Base-by-base conservation (phyloP, 2,888 invertebrate species). In the Galeopsomyia nigrocyanea region DNA sequence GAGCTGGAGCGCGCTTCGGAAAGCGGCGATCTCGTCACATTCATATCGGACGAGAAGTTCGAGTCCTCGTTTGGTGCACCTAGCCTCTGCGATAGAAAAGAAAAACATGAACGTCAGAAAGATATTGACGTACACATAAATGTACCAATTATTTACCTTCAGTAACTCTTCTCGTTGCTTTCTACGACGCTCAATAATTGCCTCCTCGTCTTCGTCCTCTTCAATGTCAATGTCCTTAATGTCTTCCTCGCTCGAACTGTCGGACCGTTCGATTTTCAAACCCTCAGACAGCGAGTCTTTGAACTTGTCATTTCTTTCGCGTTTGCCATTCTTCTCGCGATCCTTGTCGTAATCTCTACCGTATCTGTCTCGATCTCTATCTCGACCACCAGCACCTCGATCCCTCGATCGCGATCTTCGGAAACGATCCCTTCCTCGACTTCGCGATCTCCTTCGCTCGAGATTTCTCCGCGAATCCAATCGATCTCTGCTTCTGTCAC, bases 151-250 rank as follows among this genome's bases (percentile, higher is more conserved):
- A 63, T 47, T 17, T 17, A 95, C 95, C 90, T 94, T 94, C 71
- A 97, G 83, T 7, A 98, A 88, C 83, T 94, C 95, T 86, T 97
- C 96, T 53, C 98, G 89, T 82, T 96, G 93, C 82, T 94, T 94
- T 75, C 98, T 90, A 78, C 96, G 89, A 82, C 91, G 91, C 84
- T 97, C 95, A 83, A 98, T 98, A 79, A 97, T 95, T 79, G 93
- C 93, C 84, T 98, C 96, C 82, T 98, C 98, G 80, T 96, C 95
- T 77, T 95, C 95, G 76, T 95, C 95, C 74, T 96, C 95, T 74
- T 93, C 92, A 68, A 95, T 92, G 79, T 94, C 92, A 71, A 93
- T 89, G 81, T 93, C 91, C 64, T 84, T 86, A 3, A 91, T 88
- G 75, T 93, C 93, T 76, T 92, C 92, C 76, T 92, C 93, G 76